Evolutionary conservation across 1,140 invertebrate species (phyloP), one percentile per base, ranked within the genome.

Genomic region (Olivierus martensii): DNA sequence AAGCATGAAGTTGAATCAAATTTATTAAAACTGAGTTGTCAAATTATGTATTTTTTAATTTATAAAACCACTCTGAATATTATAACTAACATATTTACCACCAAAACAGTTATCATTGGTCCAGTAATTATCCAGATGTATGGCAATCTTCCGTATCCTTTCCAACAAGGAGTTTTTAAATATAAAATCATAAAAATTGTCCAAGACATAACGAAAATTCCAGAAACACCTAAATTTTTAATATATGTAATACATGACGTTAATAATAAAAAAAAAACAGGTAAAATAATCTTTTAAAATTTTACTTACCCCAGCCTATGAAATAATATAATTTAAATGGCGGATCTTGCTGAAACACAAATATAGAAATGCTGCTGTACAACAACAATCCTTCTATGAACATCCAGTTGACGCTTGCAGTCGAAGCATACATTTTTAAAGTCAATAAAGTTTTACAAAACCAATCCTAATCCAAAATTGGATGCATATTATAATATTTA

Each of bases 391-490:
- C 75, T 60, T 77, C 74, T 3, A 75, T 68, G 57, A 77, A 75
- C 75, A 77, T 77, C 76, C 76, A 77, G 62, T 73, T 75, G 57
- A 76, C 72, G 47, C 69, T 73, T 15, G 73, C 66, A n/a, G 71
- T 60, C 19, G 70, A 66, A 3, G 71, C 62, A 57, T 75, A 77
- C 62, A 75, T 68, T 56, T 69, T 67, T 1, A 73, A 37, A 5
- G 67, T 63, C 36, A 74, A 55, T 7, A 75, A 58, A 0, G 61
- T 49, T 53, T 73, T 75, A 58, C 75, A 77, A 12, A 74, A 52
- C 67, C 67, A 71, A 62, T 72, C 65, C 69, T 71, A 56, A 55
- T 6, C 4, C 9, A 28, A 49, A 62, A 62, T 49, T 18, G 18
- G 17, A 15, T n/a, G n/a, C n/a, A n/a, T n/a, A n/a, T n/a, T n/a